A percentile compares a stretch with the other conserved stretches of the same genome.
phyloP scores from a whole-genome alignment of 2,113 vertebrate species.

The Eira barbara region DNA sequence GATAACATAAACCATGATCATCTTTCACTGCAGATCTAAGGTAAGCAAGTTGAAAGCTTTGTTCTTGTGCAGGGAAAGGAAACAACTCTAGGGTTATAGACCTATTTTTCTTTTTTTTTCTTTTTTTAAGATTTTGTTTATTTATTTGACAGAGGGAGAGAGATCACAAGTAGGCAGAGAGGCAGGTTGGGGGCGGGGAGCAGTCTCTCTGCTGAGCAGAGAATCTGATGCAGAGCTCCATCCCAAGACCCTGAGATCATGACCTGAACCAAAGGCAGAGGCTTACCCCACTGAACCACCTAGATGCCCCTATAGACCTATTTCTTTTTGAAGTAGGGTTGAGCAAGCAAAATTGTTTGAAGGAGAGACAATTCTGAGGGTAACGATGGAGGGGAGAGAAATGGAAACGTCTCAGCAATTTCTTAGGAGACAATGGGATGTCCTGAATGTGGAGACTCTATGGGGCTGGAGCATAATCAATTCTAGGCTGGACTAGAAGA shows the following conservation, averaged over 20 bases:
- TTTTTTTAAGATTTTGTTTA: no score
- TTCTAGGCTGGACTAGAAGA: neutral
- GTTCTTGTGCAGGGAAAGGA: neutral
- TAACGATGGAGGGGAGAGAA: neutral
- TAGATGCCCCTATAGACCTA: neutral
- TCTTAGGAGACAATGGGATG: neutral
- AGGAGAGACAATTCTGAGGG: neutral
- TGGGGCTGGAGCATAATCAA: neutral
- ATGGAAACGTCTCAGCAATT: neutral
- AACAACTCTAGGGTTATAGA: neutral
- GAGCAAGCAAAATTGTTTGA: neutral
- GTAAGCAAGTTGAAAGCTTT: neutral
- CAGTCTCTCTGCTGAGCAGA: no score
- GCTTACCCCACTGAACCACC: no score
- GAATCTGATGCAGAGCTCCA: accelerated
- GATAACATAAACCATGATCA: neutral
- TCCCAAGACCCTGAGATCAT: no score
- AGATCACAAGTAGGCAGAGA: no score
- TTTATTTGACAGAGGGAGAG: no score
- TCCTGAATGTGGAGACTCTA: neutral
- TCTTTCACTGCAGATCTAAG: neutral
- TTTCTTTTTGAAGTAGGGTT: neutral
- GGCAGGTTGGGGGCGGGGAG: no score
- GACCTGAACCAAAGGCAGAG: no score
- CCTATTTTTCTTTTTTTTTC: neutral